Base-by-base conservation (phyloP, 2,888 invertebrate genomes). In the Mallateleia sp. region DNA sequence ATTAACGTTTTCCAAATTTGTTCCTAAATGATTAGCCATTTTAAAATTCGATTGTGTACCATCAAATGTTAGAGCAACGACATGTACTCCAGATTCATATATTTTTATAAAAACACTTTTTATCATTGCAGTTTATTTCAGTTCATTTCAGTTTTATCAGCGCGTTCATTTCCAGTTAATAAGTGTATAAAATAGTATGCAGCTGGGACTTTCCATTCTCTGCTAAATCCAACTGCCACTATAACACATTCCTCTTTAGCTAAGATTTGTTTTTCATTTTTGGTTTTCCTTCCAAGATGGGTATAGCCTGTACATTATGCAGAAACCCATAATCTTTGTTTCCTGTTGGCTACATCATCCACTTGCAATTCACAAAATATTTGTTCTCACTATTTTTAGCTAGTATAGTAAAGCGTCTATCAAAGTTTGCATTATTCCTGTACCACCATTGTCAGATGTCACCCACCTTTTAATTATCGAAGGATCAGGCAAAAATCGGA, bases 11-110 rank as follows among this genome's bases (percentile, higher is more conserved):
- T 56, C 18, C 18, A 80, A 38, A 45, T 69, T 14, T 11, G 82
- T 72, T 45, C 81, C 82, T 18, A 88, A 62, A 5, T 34, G 5
- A 32, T 60, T 58, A 11, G 32, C 66, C 75, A 80, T 78, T n/a
- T 22, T 47, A 45, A 85, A 67, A 66, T 87, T 80, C 0, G 47
- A 52, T 14, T 50, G 20, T 52, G 66, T 60, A 3, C 74, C 88
- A 64, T 85, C 78, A 58, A 88, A 88, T 9, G 81, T 88, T 11
- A 85, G 28, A 25, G 69, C 38, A 4, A 34, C 20, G 32, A 85
- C 34, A 14, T 72, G 24, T 20, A 85, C 58, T 3, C 60, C 54
- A 50, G 77, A 62, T 11, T 83, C 75, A 32, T 85, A n/a, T n/a
- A n/a, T n/a, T n/a, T n/a, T n/a, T n/a, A n/a, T n/a, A n/a, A n/a